phyloP scores from a whole-genome alignment of 1,140 invertebrate genomes.

The Varroa destructor region DNA sequence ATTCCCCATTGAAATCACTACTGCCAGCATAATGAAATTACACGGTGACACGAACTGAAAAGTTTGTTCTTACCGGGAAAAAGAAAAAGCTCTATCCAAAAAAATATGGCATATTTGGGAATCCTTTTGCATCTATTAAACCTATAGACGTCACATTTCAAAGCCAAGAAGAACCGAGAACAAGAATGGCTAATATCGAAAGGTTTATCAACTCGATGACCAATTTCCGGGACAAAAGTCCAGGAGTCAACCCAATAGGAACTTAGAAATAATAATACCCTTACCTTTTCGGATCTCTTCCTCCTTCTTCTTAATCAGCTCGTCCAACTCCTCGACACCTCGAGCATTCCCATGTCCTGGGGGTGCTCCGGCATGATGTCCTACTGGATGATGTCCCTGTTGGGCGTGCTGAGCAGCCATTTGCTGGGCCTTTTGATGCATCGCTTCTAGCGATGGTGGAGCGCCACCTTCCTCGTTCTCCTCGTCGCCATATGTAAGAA shows the following conservation, averaged over 20 bases:
- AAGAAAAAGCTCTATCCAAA: too few species aligned
- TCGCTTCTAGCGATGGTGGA: slow-evolving; percentile 47
- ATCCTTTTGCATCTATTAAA: too few species aligned
- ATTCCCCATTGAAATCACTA: too few species aligned
- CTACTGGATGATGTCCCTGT: slow-evolving; percentile 38
- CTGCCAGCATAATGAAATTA: too few species aligned
- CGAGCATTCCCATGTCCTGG: slow-evolving; percentile 64
- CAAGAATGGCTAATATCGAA: too few species aligned
- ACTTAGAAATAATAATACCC: slow-evolving; percentile 30
- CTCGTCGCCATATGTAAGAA: slow-evolving; percentile 95
- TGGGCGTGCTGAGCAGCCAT: slow-evolving; percentile 51
- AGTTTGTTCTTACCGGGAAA: too few species aligned
- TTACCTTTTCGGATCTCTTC: slow-evolving; percentile 42
- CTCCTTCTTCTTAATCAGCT: slow-evolving; percentile 39
- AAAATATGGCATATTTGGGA: too few species aligned
- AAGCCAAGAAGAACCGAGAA: too few species aligned
- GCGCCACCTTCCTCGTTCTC: slow-evolving; percentile 81
- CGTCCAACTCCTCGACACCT: slow-evolving; percentile 36
- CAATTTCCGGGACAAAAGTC: too few species aligned
- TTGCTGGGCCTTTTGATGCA: slow-evolving; percentile 53
- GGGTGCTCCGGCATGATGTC: slow-evolving; percentile 82
- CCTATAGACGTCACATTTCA: too few species aligned
- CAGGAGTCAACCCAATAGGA: neutral
- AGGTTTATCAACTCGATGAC: too few species aligned
- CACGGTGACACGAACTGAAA: too few species aligned